phyloP scores from a whole-genome alignment of 2,888 invertebrate genomes.

The Holacanthella duospinosa region DNA sequence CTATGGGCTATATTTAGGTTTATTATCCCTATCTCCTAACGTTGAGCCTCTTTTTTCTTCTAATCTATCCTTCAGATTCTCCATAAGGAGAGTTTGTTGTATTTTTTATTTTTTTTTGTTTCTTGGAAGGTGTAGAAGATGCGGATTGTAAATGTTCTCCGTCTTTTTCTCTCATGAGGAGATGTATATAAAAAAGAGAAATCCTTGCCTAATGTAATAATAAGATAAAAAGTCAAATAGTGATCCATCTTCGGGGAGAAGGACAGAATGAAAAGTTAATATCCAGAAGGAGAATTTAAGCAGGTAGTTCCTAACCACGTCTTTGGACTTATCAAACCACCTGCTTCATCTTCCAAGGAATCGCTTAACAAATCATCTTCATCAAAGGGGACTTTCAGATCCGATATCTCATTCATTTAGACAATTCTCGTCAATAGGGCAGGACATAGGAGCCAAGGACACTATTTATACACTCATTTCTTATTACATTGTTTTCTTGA shows the following conservation, averaged over 20 bases:
- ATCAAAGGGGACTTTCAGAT: not conserved
- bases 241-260: not conserved
- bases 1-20: slow-evolving; percentile 12
- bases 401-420: not conserved
- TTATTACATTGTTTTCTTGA: too few relatives aligned
- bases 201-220: not conserved
- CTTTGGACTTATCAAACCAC: slow-evolving; percentile 10
- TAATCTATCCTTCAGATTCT: not conserved
- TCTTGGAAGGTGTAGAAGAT: not conserved
- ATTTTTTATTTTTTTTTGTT: not conserved
- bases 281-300: not conserved
- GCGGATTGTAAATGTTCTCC: not conserved
- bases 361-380: not conserved
- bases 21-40: not conserved
- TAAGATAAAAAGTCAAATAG: slow-evolving; percentile 3
- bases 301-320: not conserved
- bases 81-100: not conserved
- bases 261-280: not conserved
- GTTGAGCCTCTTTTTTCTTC: not conserved
- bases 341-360: slow-evolving; percentile 10
- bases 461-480: too few relatives aligned
- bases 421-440: not conserved
- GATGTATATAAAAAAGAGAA: not conserved
- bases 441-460: not conserved
- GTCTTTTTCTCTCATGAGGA: not conserved